Evolutionary conservation across 2,797 vertebrate genomes (phyloP).

Genomic region (Girardinus metallicus): DNA sequence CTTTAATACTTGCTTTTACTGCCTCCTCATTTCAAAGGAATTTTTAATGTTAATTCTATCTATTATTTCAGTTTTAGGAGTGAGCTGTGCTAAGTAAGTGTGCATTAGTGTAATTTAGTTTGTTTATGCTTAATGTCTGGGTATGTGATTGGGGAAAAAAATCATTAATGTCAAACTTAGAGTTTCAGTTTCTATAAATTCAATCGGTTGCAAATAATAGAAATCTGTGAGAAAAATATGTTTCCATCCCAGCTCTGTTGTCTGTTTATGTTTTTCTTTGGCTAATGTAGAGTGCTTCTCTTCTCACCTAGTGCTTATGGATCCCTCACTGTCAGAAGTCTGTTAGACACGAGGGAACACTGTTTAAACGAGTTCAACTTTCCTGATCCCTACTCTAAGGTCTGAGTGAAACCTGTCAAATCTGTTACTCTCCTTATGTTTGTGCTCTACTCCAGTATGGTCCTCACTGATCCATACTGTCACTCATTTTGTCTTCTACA

Average conservation of each 20-base stretch:
- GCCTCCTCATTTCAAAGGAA: constrained; percentile 6
- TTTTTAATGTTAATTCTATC: constrained; percentile 16
- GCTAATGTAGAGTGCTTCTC: constrained; percentile 75
- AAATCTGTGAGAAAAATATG: background rate
- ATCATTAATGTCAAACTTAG: background rate
- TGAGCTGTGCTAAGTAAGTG: background rate
- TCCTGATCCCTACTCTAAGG: constrained; percentile 98
- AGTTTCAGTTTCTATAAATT: background rate
- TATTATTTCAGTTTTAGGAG: constrained; percentile 9
- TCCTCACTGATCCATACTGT: constrained; percentile 8
- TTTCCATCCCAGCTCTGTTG: background rate
- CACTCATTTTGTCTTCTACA: background rate
- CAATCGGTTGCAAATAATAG: background rate
- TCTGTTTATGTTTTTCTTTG: constrained; percentile 52
- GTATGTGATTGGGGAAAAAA: background rate
- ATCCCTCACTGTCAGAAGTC: constrained; percentile 96
- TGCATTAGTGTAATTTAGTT: background rate
- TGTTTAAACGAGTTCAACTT: constrained; percentile 99
- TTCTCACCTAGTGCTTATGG: constrained; percentile 90
- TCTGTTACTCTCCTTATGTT: constrained; percentile 25
- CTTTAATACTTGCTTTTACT: constrained; percentile 32
- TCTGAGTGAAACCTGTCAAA: constrained; percentile 72
- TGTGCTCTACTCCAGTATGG: constrained; percentile 10
- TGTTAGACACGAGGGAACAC: constrained; percentile 97
- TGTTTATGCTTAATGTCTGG: background rate